Base-by-base conservation (phyloP, 2,888 invertebrate genomes). In the Creontiades dilutus region DNA sequence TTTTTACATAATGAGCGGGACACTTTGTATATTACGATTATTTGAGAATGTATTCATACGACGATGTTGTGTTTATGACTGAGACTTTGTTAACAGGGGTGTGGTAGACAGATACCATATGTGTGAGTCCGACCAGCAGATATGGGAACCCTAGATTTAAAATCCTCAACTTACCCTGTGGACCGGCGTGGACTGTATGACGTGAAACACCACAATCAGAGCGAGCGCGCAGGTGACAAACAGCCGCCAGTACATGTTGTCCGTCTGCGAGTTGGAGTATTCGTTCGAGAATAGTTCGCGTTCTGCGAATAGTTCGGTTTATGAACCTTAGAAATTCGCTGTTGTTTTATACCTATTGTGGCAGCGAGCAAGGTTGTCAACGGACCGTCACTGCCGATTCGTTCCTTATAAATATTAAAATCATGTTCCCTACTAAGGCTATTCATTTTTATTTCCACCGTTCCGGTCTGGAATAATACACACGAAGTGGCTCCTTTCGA, bases 361-460 rank as follows among this genome's bases (percentile, higher is more conserved):
- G 68, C 23, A 23, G 5, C 68, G 23, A 19, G 68, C 68, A 68
- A 68, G 68, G 68, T 68, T 68, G 68, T 68, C 68, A 68, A 68
- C 23, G 19, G 19, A 19, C 27, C 68, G 23, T 68, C 68, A 23
- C 68, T 27, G 23, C 68, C 23, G 19, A 19, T 68, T 68, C 68
- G 68, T 27, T 68, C 68, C 68, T 68, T 68, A 68, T 68, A 23
- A 68, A 68, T 68, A 68, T 68, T 68, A 68, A 68, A 68, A 68
- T 68, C 68, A 68, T 68, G 68, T 68, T 23, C 23, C 68, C 12
- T 68, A 68, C 23, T 23, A 23, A 68, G 68, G 68, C 68, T 68
- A 68, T 68, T 68, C 68, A 68, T 19, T 68, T 68, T 27, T n/a
- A n/a, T 37, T 37, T 37, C 23, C 23, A 68, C 23, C 68, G 68